A percentile compares a stretch with the other conserved stretches of the same genome.
phyloP scores from a whole-genome alignment of 2,797 vertebrate genomes.

The Austrolebias charrua region DNA sequence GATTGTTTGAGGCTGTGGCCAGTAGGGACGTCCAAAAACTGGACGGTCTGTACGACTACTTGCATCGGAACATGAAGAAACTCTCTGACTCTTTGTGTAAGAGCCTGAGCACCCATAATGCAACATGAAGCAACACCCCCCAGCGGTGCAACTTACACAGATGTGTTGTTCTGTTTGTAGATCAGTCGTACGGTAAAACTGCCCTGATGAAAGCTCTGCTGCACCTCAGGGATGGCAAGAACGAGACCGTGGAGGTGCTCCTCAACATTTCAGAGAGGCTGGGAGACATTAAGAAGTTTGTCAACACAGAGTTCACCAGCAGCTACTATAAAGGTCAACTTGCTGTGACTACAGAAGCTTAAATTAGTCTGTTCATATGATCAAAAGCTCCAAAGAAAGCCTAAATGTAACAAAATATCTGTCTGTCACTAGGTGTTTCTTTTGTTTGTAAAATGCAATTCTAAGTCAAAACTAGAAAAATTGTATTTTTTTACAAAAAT shows the following conservation, averaged over 20 bases:
- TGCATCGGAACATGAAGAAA: slow-evolving; percentile 59
- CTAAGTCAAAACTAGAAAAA: too few species aligned
- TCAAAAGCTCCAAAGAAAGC: not conserved
- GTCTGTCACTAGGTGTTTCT: too few species aligned
- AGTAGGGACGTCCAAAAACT: slow-evolving; percentile 63
- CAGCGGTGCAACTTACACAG: slow-evolving; percentile 3
- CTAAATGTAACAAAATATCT: too few species aligned
- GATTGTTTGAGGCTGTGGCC: slow-evolving; percentile 73
- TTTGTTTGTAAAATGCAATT: too few species aligned
- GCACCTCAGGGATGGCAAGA: slow-evolving; percentile 85
- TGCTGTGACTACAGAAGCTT: not conserved
- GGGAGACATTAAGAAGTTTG: slow-evolving; percentile 83
- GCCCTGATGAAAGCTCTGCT: slow-evolving; percentile 92
- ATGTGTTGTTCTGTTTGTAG: slow-evolving; percentile 64
- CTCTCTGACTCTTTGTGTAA: slow-evolving; percentile 79
- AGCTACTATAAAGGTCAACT: slow-evolving; percentile 87
- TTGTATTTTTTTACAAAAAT: too few species aligned
- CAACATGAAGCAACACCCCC: slow-evolving; percentile 2
- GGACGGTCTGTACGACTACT: slow-evolving; percentile 69
- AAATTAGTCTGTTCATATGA: not conserved
- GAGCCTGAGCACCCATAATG: slow-evolving; percentile 15
- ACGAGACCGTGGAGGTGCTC: slow-evolving; percentile 84
- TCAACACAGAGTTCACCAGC: slow-evolving; percentile 87
- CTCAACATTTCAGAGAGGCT: slow-evolving; percentile 86
- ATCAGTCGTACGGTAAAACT: slow-evolving; percentile 88